Conservation (phyloP, 2,113 vertebrate genomes). For the Ciconia maguari region DNA sequence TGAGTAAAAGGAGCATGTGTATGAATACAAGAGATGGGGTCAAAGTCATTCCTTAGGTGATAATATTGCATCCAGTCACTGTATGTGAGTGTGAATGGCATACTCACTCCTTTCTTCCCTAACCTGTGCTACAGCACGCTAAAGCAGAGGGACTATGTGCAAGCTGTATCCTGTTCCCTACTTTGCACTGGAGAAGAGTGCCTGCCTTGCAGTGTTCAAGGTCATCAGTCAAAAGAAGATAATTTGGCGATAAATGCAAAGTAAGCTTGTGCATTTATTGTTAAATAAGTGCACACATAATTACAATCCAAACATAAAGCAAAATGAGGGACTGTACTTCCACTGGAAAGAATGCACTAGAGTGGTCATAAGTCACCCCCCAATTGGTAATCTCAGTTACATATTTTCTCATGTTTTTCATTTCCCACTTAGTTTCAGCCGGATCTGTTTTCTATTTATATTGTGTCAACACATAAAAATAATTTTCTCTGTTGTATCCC, state of each 20-base stretch:
- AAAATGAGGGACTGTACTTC: neutral
- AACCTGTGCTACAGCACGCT: neutral
- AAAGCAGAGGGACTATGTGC: neutral
- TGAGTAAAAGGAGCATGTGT: neutral
- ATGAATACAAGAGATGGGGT: neutral
- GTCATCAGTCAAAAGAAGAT: neutral
- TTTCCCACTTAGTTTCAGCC: slow-evolving; percentile 30
- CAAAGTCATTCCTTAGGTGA: neutral
- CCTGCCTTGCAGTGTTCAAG: neutral
- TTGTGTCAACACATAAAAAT: slow-evolving; percentile 35
- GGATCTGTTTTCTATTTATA: slow-evolving; percentile 52
- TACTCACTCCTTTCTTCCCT: neutral
- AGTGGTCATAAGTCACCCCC: neutral
- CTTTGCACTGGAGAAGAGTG: neutral
- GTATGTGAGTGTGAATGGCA: neutral
- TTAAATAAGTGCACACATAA: neutral
- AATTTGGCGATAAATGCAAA: neutral
- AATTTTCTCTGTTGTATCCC: slow-evolving; percentile 39
- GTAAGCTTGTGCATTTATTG: neutral
- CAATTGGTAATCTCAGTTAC: neutral
- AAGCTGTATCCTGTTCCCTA: neutral
- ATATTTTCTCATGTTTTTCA: slow-evolving; percentile 33
- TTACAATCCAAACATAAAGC: neutral
- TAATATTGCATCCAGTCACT: neutral
- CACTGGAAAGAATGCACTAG: neutral